Conservation (phyloP, 2,797 vertebrate species). For the Dendrocincla fuliginosa region DNA sequence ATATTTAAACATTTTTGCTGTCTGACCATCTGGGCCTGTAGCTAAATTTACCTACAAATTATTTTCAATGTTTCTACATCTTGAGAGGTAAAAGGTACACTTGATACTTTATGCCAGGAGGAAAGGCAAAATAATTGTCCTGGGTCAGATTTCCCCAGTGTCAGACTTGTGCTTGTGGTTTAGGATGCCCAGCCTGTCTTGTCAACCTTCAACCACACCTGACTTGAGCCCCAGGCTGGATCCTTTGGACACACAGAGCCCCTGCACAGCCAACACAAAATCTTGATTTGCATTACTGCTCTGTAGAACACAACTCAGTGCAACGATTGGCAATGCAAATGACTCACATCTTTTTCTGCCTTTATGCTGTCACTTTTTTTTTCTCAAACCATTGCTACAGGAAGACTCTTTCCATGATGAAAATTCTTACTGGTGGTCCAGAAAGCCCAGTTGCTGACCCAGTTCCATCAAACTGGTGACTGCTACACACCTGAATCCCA, state of each 20-base stretch:
- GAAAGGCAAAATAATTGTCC: neutral
- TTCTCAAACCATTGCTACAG: neutral
- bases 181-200: neutral
- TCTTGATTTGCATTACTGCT: neutral
- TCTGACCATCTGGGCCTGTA: constrained; percentile 31
- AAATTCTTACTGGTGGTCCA: neutral
- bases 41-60: constrained; percentile 51
- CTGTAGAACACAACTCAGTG: neutral
- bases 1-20: constrained; percentile 37
- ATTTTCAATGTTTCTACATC: constrained; percentile 7
- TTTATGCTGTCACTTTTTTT: neutral
- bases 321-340: neutral
- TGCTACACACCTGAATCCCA: fast-evolving
- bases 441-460: neutral
- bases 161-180: neutral
- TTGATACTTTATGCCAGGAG: neutral
- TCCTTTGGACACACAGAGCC: neutral
- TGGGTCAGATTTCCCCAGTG: neutral
- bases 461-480: neutral
- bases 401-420: neutral
- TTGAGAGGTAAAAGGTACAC: constrained; percentile 27
- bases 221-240: neutral
- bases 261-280: neutral
- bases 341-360: neutral
- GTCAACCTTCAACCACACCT: neutral